Evolutionary conservation across 1,140 invertebrate species (phyloP).

Genomic region (Himalopsyche phryganea): DNA sequence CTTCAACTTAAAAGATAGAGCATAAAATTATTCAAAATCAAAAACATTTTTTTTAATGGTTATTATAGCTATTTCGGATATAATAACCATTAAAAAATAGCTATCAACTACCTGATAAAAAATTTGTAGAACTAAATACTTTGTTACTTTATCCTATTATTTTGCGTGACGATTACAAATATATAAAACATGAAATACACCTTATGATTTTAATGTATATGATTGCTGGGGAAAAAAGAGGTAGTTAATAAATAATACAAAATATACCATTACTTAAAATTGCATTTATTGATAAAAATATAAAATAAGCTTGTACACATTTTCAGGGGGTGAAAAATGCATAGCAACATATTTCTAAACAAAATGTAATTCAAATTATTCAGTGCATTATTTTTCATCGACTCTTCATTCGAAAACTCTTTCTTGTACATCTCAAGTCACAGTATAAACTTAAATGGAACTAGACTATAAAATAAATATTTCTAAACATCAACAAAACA

Average conservation of each 20-base stretch:
- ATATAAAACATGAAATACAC: no score
- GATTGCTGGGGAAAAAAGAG: no score
- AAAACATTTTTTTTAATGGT: no score
- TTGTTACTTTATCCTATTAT: no score
- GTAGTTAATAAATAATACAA: neutral
- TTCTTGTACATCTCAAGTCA: neutral
- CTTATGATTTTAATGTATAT: no score
- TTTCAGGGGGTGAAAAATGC: slow-evolving; percentile 1
- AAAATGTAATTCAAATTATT: slow-evolving; percentile 2
- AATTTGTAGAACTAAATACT: no score
- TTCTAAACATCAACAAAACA: slow-evolving; percentile 23
- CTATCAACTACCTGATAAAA: no score
- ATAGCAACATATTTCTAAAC: slow-evolving; percentile 1
- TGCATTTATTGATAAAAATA: slow-evolving; percentile 26
- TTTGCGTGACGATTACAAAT: no score
- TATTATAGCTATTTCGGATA: no score
- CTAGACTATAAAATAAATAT: slow-evolving; percentile 30
- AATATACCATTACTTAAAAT: slow-evolving; percentile 12
- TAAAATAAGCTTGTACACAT: slow-evolving; percentile 26
- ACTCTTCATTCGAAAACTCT: neutral
- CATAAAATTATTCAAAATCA: no score
- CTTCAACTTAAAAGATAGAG: no score
- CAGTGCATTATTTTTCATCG: neutral
- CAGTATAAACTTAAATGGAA: slow-evolving; percentile 1
- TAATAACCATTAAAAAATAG: no score